A percentile compares a stretch with the other conserved stretches of the same genome.
Conservation (phyloP, 2,113 vertebrate species). For the Mormyrus iriodes region DNA sequence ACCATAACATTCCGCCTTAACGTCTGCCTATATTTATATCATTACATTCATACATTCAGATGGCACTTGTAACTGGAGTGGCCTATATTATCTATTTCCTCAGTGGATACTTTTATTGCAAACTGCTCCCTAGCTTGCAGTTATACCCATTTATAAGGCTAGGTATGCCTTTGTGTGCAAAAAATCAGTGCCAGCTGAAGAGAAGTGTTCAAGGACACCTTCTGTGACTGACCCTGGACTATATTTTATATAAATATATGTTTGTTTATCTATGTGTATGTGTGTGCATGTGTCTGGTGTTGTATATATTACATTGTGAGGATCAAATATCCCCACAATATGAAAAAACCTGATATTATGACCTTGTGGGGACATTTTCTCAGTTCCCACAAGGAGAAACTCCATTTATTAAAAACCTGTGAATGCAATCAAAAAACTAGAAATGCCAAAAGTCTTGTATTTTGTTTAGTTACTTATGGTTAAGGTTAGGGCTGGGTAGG, state of each 20-base stretch:
- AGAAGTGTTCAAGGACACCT: not conserved
- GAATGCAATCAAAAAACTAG: not conserved
- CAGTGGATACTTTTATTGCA: not conserved
- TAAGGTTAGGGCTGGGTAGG: not conserved
- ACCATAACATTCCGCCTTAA: not conserved
- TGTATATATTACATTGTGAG: not conserved
- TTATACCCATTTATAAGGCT: constrained; percentile 1
- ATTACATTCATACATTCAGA: not conserved
- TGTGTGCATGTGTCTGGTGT: not conserved
- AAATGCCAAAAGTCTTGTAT: not conserved
- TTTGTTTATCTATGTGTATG: not conserved
- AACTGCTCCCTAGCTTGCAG: not conserved
- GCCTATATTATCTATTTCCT: not conserved
- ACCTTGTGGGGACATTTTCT: not conserved
- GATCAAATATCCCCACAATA: not conserved
- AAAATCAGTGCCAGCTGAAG: not conserved
- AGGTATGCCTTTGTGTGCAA: not conserved
- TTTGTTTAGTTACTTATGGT: not conserved
- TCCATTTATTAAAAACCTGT: not conserved
- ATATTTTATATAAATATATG: not conserved
- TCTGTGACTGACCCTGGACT: not conserved
- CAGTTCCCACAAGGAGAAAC: not conserved
- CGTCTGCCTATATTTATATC: not conserved
- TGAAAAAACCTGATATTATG: not conserved
- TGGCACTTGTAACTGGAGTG: not conserved